Evolutionary conservation across 2,888 invertebrate species (phyloP).

Genomic region (Lydus trimaculatus): DNA sequence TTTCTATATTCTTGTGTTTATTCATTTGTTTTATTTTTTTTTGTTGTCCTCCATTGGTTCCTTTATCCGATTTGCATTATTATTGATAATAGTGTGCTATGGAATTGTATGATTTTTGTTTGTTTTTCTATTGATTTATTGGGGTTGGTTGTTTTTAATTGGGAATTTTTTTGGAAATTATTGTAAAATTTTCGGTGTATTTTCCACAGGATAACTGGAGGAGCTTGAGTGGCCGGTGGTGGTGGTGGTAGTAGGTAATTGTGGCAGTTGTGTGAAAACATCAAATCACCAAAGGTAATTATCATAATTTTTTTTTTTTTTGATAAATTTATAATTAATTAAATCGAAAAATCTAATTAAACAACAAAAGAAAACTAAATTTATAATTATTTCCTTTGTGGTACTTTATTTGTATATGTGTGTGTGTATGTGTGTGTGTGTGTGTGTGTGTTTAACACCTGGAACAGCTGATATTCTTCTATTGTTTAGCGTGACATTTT

Average conservation of each 20-base stretch:
- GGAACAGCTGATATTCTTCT: conserved; percentile 29
- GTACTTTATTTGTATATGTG: neutral
- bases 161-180: neutral
- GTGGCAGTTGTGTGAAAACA: neutral
- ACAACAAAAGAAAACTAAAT: neutral
- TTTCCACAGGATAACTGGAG: conserved; percentile 8
- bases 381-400: neutral
- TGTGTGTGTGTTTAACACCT: conserved; percentile 14
- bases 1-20: neutral
- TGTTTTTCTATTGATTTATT: neutral
- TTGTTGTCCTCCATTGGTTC: neutral
- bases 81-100: conserved; percentile 2
- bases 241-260: neutral
- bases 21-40: neutral
- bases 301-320: neutral
- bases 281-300: conserved; percentile 7
- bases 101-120: neutral
- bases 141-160: neutral
- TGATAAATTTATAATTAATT: neutral
- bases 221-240: neutral
- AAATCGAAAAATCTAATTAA: neutral
- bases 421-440: too few relatives aligned
- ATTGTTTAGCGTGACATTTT: conserved; percentile 30
- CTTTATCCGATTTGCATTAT: neutral
- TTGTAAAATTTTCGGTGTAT: conserved; percentile 5